Evolutionary conservation across 2,888 invertebrate genomes (phyloP), one percentile per base, ranked within the genome.

Genomic region (Pycnomerus fuliginosus): DNA sequence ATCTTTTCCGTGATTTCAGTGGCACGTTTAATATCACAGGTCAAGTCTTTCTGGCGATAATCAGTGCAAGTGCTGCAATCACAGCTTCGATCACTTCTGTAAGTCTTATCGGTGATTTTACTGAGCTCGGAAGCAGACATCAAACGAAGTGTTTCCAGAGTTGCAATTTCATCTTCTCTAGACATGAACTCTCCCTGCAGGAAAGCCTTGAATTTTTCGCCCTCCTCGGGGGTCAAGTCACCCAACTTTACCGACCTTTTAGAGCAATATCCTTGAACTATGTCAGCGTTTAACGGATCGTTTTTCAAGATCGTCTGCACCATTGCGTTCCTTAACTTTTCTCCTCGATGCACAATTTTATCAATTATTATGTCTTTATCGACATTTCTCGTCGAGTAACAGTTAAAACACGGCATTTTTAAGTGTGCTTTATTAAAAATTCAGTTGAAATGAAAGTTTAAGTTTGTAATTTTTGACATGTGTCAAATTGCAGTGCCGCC

Each of bases 141-240:
- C 2, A 68, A 65, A 40, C 69, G 61, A 13, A 76, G 62, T 4
- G 69, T 70, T 41, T 73, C 65, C 23, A 77, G 55, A 3, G 72
- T 72, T 53, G 67, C 57, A 33, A 62, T 60, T 50, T 76, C 72
- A 24, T 76, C 72, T 14, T 55, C 55, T 40, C 50, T 56, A 4
- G 65, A 61, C 69, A 75, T 71, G 27, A 69, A 64, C 44, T 74
- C 71, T 2, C 74, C 75, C 47, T 58, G 58, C 35, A 73, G 55
- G 52, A 67, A 73, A 20, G 67, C 59, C 25, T 67, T 47, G 17
- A 69, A 50, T 42, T 62, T 57, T 27, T 59, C 56, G 42, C 56
- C 57, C 5, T 62, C 58, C 4, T 52, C 42, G 24, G 44, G 30
- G 11, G 52, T 29, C 23, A 50, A 25, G 12, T 33, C 12, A 7